Percentiles rank a stretch among this genome's conserved stretches.
phyloP scores from a whole-genome alignment of 1,140 invertebrate genomes.

The Aphis gossypii region DNA sequence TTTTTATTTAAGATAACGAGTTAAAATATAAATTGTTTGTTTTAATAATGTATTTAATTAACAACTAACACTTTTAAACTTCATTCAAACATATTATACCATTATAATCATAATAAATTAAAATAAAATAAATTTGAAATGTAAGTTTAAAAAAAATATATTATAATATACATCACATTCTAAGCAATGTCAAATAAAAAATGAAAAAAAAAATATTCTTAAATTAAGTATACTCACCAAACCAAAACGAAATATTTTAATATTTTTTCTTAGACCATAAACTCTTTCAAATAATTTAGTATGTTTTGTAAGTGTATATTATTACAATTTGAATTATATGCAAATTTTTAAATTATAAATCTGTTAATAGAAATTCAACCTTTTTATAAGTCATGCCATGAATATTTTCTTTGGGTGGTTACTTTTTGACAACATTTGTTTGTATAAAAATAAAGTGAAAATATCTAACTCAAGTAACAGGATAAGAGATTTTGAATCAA shows the following conservation, averaged over 20 bases:
- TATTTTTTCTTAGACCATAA: background rate
- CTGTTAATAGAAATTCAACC: background rate
- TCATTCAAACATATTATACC: background rate
- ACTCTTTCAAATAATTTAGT: background rate
- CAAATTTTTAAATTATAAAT: slow-evolving; percentile 9
- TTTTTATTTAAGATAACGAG: background rate
- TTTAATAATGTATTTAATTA: background rate
- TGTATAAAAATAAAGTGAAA: background rate
- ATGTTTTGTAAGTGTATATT: background rate
- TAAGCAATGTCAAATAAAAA: background rate
- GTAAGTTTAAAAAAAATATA: background rate
- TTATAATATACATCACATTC: too few species aligned
- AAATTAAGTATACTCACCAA: too few species aligned
- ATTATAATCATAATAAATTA: background rate
- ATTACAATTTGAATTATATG: background rate
- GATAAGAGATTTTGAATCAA: background rate
- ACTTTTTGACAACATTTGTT: background rate
- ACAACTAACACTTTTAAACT: background rate
- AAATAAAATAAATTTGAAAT: background rate
- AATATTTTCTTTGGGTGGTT: background rate
- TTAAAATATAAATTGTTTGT: background rate
- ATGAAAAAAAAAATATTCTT: background rate
- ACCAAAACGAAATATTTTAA: background rate
- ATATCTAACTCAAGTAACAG: background rate
- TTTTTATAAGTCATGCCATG: background rate